These are phyloP conservation scores for Stigmatopora nigra DNA, from an alignment of 2,113 vertebrate species.

Conservation along the genomic window DNA sequence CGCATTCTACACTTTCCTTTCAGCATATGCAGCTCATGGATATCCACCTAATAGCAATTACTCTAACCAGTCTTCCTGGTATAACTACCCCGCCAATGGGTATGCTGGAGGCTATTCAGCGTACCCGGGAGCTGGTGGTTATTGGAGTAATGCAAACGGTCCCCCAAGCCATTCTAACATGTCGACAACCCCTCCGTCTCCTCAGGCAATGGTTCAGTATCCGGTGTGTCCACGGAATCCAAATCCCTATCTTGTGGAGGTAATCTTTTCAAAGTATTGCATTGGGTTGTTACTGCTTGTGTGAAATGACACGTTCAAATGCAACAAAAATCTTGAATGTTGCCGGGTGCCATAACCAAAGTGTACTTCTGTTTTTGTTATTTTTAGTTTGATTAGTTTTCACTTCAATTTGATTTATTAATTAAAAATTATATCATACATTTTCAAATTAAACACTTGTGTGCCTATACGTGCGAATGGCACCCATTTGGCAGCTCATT, in stretches of 20 bases:
- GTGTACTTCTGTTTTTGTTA: too few relatives aligned
- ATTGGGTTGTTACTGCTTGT: not conserved
- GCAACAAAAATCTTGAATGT: too few relatives aligned
- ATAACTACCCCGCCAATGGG: slow-evolving; percentile 71
- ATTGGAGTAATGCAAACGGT: slow-evolving; percentile 70
- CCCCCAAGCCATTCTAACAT: slow-evolving; percentile 69
- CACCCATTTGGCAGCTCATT: too few relatives aligned
- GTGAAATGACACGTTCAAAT: not conserved
- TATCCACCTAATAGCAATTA: slow-evolving; percentile 72
- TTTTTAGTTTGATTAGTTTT: too few relatives aligned
- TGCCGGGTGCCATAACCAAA: too few relatives aligned
- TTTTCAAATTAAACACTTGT: too few relatives aligned
- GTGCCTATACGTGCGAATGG: too few relatives aligned
- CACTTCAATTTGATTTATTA: too few relatives aligned
- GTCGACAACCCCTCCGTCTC: slow-evolving; percentile 70
- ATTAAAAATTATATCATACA: too few relatives aligned
- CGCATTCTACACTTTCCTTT: slow-evolving; percentile 68
- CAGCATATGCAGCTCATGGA: slow-evolving; percentile 71
- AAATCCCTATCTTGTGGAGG: slow-evolving; percentile 65
- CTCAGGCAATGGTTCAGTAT: slow-evolving; percentile 77
- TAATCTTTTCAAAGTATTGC: slow-evolving; percentile 18
- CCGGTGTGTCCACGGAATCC: slow-evolving; percentile 70
- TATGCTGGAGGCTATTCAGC: slow-evolving; percentile 69
- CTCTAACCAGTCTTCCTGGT: slow-evolving; percentile 73
- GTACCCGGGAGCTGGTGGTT: slow-evolving; percentile 68